Evolutionary conservation across 1,140 invertebrate species (phyloP).

Genomic region (Leptonema lineaticorne): DNA sequence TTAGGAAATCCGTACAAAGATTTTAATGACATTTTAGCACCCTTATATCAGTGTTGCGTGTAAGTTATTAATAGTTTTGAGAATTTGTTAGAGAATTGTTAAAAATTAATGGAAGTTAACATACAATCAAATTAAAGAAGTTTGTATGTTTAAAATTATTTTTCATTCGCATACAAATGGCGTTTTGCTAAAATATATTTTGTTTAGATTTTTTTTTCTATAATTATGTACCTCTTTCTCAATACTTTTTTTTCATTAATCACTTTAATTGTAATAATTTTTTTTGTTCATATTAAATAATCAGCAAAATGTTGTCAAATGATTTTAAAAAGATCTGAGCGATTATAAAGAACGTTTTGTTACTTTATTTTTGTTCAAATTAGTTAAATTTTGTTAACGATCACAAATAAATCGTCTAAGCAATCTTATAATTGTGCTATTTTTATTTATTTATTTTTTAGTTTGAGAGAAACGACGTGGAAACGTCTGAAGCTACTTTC

Average conservation of each 20-base stretch:
- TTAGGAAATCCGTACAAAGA: constrained; percentile 83
- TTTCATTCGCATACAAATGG: too few relatives aligned
- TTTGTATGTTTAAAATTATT: neutral
- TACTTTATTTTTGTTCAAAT: constrained; percentile 32
- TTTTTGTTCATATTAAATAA: too few relatives aligned
- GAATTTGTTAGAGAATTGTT: neutral
- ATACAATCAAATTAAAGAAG: too few relatives aligned
- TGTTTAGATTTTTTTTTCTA: too few relatives aligned
- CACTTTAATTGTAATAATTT: too few relatives aligned
- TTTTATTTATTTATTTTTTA: constrained; percentile 47
- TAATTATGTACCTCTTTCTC: too few relatives aligned
- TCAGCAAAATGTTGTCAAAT: too few relatives aligned
- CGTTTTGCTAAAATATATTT: too few relatives aligned
- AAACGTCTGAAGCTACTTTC: constrained; percentile 68
- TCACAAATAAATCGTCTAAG: constrained; percentile 1
- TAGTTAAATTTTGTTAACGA: neutral
- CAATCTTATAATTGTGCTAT: constrained; percentile 1
- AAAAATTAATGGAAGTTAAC: too few relatives aligned
- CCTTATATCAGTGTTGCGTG: constrained; percentile 89
- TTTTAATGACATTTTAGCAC: constrained; percentile 84
- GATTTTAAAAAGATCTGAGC: too few relatives aligned
- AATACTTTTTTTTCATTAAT: too few relatives aligned
- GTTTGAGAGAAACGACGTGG: constrained; percentile 69
- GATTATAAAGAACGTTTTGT: constrained; percentile 28
- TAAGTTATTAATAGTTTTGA: constrained; percentile 55